phyloP scores from a whole-genome alignment of 2,888 invertebrate species.

The Gymnocheta viridis region DNA sequence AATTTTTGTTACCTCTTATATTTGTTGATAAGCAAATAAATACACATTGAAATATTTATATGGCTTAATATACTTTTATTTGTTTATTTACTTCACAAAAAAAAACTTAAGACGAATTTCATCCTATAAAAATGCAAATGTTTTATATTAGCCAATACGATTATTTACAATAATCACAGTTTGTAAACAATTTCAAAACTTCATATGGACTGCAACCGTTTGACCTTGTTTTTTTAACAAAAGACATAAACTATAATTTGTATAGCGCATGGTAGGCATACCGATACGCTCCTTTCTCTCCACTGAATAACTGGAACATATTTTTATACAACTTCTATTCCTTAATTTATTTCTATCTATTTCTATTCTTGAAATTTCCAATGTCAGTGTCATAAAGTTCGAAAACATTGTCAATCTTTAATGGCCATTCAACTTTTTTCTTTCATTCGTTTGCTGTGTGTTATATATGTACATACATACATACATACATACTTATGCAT shows the following conservation, averaged over 20 bases:
- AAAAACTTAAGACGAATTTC: too few relatives aligned
- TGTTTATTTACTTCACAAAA: too few relatives aligned
- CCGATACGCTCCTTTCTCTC: neutral
- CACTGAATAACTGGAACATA: neutral
- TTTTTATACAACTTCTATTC: neutral
- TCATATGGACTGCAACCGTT: too few relatives aligned
- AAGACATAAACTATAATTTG: neutral
- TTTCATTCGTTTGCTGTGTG: neutral
- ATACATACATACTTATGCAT: too few relatives aligned
- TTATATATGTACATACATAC: too few relatives aligned
- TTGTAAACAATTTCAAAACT: too few relatives aligned
- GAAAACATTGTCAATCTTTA: constrained; percentile 23
- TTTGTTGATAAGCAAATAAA: too few relatives aligned
- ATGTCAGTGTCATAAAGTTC: constrained; percentile 26
- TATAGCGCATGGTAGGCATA: too few relatives aligned
- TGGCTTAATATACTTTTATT: too few relatives aligned
- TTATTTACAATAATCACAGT: neutral
- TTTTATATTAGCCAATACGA: neutral
- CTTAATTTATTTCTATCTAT: neutral
- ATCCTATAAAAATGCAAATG: neutral
- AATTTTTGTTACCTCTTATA: too few relatives aligned
- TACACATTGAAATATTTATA: too few relatives aligned
- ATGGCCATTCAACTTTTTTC: constrained; percentile 1
- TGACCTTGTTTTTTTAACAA: neutral
- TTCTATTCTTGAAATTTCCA: constrained; percentile 27